Conservation (phyloP, 2,888 invertebrate species). For the Peribatodes rhomboidaria region DNA sequence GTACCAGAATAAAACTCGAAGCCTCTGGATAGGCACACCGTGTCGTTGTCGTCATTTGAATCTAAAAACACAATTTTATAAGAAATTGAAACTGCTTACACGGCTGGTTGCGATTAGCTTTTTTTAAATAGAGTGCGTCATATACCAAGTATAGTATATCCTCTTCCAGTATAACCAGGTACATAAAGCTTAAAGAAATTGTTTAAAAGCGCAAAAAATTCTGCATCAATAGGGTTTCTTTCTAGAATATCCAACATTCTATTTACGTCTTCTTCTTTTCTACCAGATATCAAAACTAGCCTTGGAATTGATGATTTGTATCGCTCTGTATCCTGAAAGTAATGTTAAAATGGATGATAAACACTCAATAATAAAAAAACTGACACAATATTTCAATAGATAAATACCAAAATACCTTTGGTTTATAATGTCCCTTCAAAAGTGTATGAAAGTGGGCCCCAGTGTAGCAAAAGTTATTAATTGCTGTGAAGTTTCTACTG, state of each 20-base stretch:
- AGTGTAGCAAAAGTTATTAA: conserved; percentile 59
- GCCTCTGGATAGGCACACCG: conserved; percentile 50
- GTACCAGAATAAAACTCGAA: conserved; percentile 53
- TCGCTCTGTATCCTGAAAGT: conserved; percentile 52
- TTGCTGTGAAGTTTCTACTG: conserved; percentile 55
- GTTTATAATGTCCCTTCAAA: conserved; percentile 60
- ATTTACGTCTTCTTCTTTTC: conserved; percentile 77
- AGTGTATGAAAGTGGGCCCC: conserved; percentile 60
- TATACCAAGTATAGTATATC: conserved; percentile 83
- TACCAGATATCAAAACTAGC: conserved; percentile 83
- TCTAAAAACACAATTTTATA: conserved; percentile 47
- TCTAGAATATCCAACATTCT: conserved; percentile 64
- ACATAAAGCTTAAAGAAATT: conserved; percentile 75
- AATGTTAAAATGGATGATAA: background rate
- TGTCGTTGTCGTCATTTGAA: conserved; percentile 52
- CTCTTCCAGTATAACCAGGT: conserved; percentile 88
- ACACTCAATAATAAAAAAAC: background rate
- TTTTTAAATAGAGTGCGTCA: no score
- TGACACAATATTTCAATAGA: background rate
- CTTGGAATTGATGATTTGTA: conserved; percentile 69
- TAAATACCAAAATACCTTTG: conserved; percentile 52
- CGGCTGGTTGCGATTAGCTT: background rate
- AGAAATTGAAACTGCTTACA: background rate
- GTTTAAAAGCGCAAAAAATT: conserved; percentile 80
- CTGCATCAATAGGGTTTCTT: conserved; percentile 69